Evolutionary conservation across 2,113 vertebrate genomes (phyloP), one percentile per base, ranked within the genome.

Genomic region (Casuarius casuarius): DNA sequence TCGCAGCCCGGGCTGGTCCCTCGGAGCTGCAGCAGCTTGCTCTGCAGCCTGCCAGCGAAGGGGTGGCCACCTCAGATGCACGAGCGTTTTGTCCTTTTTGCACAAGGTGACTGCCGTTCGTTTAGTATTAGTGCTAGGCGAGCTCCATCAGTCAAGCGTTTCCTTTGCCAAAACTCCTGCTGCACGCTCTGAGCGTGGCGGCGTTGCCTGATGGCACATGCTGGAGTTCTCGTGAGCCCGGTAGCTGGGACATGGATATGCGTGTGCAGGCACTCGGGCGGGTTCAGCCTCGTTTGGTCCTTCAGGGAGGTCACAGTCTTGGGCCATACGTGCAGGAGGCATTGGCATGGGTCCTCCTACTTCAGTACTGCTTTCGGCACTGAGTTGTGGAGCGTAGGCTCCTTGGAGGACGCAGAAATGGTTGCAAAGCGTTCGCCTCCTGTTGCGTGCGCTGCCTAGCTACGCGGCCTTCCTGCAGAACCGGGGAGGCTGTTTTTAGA

Each of bases 191-290:
- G 2, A 31, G 59, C 0, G 4, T 51, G 31, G n/a, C 26, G 3
- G 1, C 12, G 25, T 66, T 61, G 26, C 78, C 62, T 33, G 17
- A 20, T 23, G 63, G 58, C 44, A 65, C 49, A 38, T 89, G 71
- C 68, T 54, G 8, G 29, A 13, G 42, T 70, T 54, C 71, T 26
- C 72, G 59, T 40, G 28, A 61, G 19, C 16, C 29, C 38, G 0
- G 0, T 28, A 70, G 42, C 62, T 29, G 38, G 26, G 49, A 12
- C 0, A 2, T 33, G 73, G 25, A 13, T 33, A 7, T 4, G 5
- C 18, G 23, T 0, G 0, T 12, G 10, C 31, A 44, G 63, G 38
- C 0, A 0, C 33, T 59, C n/a, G 3, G 54, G 54, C 26, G 8
- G n/a, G 46, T 35, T 71, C 70, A 38, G 6, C 33, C 58, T 40